Evolutionary conservation across 2,888 invertebrate genomes (phyloP).

Genomic region (Spatulosminthurus flaviceps): DNA sequence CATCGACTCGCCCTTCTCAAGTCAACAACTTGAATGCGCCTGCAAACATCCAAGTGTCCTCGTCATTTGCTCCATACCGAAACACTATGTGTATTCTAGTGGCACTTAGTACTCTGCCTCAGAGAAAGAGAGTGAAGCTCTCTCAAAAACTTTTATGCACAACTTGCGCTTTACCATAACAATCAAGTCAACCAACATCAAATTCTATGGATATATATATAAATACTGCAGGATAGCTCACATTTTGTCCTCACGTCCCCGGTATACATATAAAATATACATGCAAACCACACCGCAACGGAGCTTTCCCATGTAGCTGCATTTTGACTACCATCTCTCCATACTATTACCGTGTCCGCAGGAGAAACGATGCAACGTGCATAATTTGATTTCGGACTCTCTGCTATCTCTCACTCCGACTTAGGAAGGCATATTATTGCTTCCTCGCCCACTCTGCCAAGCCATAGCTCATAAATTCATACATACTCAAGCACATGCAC

Average conservation of each 20-base stretch:
- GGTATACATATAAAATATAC: too few relatives aligned
- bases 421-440: conserved; percentile 24
- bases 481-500: conserved; percentile 33
- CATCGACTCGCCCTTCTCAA: conserved; percentile 60
- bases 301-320: too few relatives aligned
- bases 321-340: neutral
- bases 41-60: conserved; percentile 61
- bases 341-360: neutral
- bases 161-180: neutral
- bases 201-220: neutral
- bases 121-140: conserved; percentile 25
- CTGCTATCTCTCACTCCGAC: conserved; percentile 12
- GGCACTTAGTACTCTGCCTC: conserved; percentile 16
- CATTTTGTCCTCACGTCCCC: too few relatives aligned
- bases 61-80: conserved; percentile 46
- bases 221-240: neutral
- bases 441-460: conserved; percentile 20
- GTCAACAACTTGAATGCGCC: conserved; percentile 62
- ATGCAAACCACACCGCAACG: too few relatives aligned
- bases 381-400: conserved; percentile 43
- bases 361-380: conserved; percentile 37
- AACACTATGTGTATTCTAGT: conserved; percentile 34
- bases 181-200: neutral
- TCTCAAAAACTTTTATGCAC: conserved; percentile 12
- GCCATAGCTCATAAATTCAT: conserved; percentile 30